phyloP scores from a whole-genome alignment of 2,113 vertebrate genomes.

The Pollimyrus isidori region DNA sequence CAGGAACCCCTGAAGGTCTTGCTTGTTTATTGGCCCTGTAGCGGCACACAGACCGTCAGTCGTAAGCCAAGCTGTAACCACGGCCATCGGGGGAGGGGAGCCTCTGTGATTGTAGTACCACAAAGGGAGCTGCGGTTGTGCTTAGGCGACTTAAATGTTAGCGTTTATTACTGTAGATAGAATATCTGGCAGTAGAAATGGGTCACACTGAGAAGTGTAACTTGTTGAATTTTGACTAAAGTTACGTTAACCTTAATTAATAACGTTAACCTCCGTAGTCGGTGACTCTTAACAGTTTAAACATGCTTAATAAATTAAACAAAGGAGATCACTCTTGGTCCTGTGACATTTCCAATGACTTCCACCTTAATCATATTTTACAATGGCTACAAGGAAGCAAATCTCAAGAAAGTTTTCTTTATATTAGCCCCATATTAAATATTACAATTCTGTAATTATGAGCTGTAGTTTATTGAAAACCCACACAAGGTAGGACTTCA shows the following conservation, averaged over 20 bases:
- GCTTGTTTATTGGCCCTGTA: not conserved
- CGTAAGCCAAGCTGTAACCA: not conserved
- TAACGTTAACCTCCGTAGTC: not conserved
- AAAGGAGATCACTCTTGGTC: not conserved
- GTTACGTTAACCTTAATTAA: not conserved
- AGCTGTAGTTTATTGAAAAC: not conserved
- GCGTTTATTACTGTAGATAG: not conserved
- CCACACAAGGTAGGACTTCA: not conserved
- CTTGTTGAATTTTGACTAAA: not conserved
- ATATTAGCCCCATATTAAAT: not conserved
- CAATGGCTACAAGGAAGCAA: not conserved
- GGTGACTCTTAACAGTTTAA: not conserved
- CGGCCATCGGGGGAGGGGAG: not conserved
- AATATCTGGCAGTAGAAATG: not conserved
- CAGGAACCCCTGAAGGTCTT: not conserved
- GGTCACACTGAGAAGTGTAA: not conserved
- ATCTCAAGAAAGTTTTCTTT: not conserved
- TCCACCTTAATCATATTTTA: not conserved
- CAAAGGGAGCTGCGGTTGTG: not conserved
- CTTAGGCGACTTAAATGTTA: not conserved
- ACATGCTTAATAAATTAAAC: not conserved
- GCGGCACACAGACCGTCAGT: not conserved
- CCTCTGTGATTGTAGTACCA: not conserved
- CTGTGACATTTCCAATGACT: not conserved
- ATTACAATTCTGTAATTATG: not conserved